Percentiles rank a stretch among this genome's conserved stretches.
Conservation (phyloP, 2,113 vertebrate genomes). For the Dicrurus megarhynchus region DNA sequence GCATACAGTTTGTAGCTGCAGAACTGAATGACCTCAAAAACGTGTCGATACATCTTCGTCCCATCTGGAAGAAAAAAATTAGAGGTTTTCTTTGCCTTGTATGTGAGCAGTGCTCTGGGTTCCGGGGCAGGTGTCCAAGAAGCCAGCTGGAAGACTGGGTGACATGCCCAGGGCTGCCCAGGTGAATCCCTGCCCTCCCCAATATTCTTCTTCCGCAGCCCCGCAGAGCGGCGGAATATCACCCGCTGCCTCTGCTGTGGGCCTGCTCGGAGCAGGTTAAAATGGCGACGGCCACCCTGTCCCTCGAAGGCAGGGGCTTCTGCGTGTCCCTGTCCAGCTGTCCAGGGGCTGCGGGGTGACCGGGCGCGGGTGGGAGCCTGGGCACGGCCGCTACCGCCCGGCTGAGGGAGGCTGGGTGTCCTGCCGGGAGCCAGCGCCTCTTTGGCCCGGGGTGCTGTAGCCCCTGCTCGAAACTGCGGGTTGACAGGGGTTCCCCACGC, state of each 20-base stretch:
- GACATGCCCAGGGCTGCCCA: background rate
- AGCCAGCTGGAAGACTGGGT: background rate
- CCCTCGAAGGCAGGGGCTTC: background rate
- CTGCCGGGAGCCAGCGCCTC: background rate
- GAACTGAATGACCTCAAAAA: background rate
- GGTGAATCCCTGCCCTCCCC: background rate
- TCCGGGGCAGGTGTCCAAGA: background rate
- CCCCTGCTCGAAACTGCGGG: background rate
- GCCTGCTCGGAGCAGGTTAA: background rate
- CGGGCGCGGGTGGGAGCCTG: background rate
- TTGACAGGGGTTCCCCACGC: background rate
- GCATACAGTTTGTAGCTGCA: background rate
- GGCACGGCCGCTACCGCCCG: background rate
- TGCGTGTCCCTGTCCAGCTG: background rate
- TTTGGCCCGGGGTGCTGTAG: too few relatives aligned
- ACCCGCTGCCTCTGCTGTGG: background rate
- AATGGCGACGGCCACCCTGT: background rate
- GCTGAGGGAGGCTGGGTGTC: background rate
- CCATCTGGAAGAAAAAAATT: background rate
- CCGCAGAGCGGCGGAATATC: background rate
- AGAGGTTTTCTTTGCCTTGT: background rate
- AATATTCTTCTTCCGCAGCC: background rate
- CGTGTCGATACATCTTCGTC: rapidly evolving
- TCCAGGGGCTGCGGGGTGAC: background rate
- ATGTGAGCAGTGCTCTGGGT: background rate